phyloP scores from a whole-genome alignment of 2,888 invertebrate genomes.

The Noctua janthe region DNA sequence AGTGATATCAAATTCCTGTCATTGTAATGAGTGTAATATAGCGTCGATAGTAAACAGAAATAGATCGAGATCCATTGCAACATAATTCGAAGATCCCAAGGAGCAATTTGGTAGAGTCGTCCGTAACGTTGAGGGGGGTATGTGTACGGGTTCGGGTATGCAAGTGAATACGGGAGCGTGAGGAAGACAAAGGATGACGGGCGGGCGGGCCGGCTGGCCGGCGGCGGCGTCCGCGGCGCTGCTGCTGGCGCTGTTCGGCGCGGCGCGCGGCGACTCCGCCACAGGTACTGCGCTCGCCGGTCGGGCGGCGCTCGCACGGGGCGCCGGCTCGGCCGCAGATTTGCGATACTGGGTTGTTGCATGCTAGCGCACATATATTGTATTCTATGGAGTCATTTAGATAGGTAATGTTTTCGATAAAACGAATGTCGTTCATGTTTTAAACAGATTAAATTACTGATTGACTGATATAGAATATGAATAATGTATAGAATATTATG shows the following conservation, averaged over 20 bases:
- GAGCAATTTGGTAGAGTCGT: slow-evolving; percentile 5
- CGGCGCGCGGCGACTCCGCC: slow-evolving; percentile 28
- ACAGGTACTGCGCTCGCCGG: slow-evolving; percentile 42
- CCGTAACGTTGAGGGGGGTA: slow-evolving; percentile 9
- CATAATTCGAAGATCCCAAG: background rate
- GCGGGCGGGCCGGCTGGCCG: slow-evolving; percentile 50
- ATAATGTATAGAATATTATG: too few relatives aligned
- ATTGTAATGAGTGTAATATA: slow-evolving; percentile 36
- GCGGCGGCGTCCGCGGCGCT: slow-evolving; percentile 59
- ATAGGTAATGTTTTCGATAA: background rate
- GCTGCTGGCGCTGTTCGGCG: slow-evolving; percentile 55
- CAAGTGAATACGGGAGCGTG: slow-evolving; percentile 18
- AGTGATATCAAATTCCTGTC: slow-evolving; percentile 44
- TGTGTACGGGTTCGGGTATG: slow-evolving; percentile 16
- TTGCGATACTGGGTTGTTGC: slow-evolving; percentile 19
- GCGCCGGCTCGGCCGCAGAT: slow-evolving; percentile 13
- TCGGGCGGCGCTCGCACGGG: slow-evolving; percentile 9
- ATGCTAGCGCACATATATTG: slow-evolving; percentile 8
- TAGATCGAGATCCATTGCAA: slow-evolving; percentile 52
- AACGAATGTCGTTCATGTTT: background rate
- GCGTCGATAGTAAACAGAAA: slow-evolving; percentile 60
- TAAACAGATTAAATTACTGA: background rate
- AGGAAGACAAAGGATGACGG: slow-evolving; percentile 60
- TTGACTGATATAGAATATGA: background rate
- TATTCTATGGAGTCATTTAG: background rate